Evolutionary conservation across 2,888 invertebrate genomes (phyloP), one percentile per base, ranked within the genome.

Genomic region (Spilarctia lutea): DNA sequence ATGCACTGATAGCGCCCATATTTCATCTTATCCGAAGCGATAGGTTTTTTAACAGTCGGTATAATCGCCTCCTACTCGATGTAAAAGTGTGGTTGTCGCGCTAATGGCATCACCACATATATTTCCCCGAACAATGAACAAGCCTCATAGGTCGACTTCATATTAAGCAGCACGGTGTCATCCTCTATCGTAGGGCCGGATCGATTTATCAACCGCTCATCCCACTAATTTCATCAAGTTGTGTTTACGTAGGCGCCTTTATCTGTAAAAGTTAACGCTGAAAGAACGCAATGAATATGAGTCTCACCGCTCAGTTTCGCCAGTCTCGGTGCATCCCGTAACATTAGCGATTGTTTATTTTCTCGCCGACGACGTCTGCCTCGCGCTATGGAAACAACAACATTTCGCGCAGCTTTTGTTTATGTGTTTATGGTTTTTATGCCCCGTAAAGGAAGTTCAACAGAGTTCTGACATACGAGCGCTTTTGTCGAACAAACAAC

Each of bases 391-490:
- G 77, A 72, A 78, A 76, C 75, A 65, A 67, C 75, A 66, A 48
- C 45, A 77, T 73, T 24, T 33, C 80, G 74, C 74, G 78, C 75
- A 70, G 69, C 68, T 65, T 65, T 30, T 71, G 79, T 79, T 81
- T 76, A 75, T 77, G 71, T 79, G 69, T 74, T 74, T 68, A 70
- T 69, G 48, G 69, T 73, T 77, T n/a, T 75, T 73, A 77, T 74
- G 68, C 71, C 66, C 60, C 71, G 48, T 76, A 77, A 75, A 79
- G 75, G 75, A 76, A 78, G 78, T 76, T 76, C 45, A 74, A 68
- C 72, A 70, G 70, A 74, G 70, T 33, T 70, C 72, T 75, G 75
- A 74, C 63, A 68, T 70, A 77, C 66, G 71, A 73, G 65, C 68
- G 63, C 65, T 45, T 73, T 63, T 65, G 52, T 48, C 16, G 48